A percentile compares a stretch with the other conserved stretches of the same genome.
These are phyloP conservation scores for Drosophila paranaensis DNA, from an alignment of 2,888 invertebrate species.

Conservation along the genomic window DNA sequence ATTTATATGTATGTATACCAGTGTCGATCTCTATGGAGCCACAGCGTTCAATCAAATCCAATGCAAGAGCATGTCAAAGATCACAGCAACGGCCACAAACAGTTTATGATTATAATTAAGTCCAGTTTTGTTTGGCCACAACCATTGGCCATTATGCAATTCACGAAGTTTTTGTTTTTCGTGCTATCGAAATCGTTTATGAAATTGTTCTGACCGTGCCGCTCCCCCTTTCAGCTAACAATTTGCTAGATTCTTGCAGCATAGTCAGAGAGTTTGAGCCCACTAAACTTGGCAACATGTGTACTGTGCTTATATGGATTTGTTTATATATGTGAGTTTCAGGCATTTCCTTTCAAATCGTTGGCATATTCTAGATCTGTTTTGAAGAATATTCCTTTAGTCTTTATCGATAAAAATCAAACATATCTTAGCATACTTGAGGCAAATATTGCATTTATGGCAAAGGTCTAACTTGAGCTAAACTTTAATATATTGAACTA, in stretches of 20 bases:
- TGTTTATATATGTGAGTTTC: background rate
- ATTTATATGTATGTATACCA: conserved; percentile 4
- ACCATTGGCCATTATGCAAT: conserved; percentile 39
- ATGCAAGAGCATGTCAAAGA: conserved; percentile 56
- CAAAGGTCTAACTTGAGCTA: background rate
- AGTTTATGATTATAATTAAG: conserved; percentile 61
- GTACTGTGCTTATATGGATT: too few relatives aligned
- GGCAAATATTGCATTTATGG: background rate
- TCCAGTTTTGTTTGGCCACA: conserved; percentile 25
- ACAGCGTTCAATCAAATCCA: conserved; percentile 49
- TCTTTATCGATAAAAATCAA: background rate
- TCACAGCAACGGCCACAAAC: conserved; percentile 48
- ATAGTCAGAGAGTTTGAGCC: background rate
- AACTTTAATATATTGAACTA: background rate
- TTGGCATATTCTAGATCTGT: background rate
- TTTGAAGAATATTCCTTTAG: too few relatives aligned
- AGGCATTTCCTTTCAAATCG: background rate
- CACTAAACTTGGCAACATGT: background rate
- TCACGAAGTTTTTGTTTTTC: background rate
- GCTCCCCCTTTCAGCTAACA: conserved; percentile 2
- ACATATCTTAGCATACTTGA: background rate
- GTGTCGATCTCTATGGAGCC: conserved; percentile 34
- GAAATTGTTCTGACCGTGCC: conserved; percentile 27
- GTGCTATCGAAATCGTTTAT: background rate
- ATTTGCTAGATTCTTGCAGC: background rate